phyloP scores from a whole-genome alignment of 2,113 vertebrate genomes.

The Oncorhynchus keta region DNA sequence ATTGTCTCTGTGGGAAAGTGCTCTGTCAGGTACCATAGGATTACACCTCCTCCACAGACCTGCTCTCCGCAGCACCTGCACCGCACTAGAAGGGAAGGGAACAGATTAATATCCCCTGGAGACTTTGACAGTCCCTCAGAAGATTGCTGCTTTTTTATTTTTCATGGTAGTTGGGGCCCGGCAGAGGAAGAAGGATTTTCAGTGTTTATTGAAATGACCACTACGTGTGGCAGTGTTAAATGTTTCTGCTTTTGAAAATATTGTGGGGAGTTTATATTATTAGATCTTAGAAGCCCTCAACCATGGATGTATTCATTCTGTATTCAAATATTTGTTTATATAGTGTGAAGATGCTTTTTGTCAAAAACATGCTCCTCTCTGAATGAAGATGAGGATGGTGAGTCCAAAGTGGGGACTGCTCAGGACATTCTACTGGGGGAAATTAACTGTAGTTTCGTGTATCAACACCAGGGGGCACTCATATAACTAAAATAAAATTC shows the following conservation, averaged over 20 bases:
- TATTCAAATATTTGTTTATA: not conserved
- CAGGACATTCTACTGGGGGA: not conserved
- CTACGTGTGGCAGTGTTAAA: not conserved
- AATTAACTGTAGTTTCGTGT: not conserved
- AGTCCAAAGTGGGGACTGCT: not conserved
- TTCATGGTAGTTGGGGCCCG: not conserved
- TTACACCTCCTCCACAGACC: not conserved
- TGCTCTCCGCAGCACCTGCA: not conserved
- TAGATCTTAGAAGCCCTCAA: not conserved
- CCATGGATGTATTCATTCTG: not conserved
- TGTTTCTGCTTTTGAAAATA: not conserved
- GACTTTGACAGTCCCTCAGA: not conserved
- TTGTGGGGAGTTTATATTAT: not conserved
- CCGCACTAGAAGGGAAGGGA: not conserved
- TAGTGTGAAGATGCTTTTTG: not conserved
- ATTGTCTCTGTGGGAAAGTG: not conserved
- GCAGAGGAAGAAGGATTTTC: not conserved
- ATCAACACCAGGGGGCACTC: conserved; percentile 7
- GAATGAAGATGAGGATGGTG: not conserved
- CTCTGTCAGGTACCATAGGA: not conserved
- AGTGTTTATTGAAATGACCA: not conserved
- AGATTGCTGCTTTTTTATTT: not conserved
- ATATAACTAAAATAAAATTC: not conserved
- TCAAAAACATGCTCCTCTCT: not conserved
- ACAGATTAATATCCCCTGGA: not conserved